Percentiles rank a stretch among this genome's conserved stretches.
These are phyloP conservation scores for Musca vetustissima DNA, from an alignment of 1,140 invertebrate genomes.

Conservation along the genomic window DNA sequence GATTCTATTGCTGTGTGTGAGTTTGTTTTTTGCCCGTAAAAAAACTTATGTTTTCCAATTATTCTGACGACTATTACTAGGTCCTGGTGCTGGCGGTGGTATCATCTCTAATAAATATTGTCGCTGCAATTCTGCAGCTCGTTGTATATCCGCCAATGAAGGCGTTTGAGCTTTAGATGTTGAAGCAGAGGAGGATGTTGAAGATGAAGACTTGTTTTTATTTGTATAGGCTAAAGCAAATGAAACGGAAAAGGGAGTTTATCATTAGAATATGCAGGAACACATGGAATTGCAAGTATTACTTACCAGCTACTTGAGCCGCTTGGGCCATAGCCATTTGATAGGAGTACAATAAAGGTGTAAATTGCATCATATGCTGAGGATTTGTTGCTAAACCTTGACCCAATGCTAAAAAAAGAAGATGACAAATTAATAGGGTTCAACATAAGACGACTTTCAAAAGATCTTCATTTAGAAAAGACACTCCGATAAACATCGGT, in stretches of 20 bases:
- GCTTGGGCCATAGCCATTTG: constrained; percentile 81
- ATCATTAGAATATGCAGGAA: background rate
- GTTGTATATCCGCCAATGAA: constrained; percentile 73
- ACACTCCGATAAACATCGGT: no score
- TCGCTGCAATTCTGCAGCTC: constrained; percentile 85
- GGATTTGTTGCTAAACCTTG: constrained; percentile 59
- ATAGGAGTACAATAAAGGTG: constrained; percentile 82
- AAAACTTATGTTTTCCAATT: constrained; percentile 53
- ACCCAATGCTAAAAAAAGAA: constrained; percentile 39
- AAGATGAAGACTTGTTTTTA: constrained; percentile 38
- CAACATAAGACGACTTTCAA: no score
- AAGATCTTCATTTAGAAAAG: no score
- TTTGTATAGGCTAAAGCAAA: constrained; percentile 42
- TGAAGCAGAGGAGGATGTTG: constrained; percentile 37
- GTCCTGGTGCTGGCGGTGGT: constrained; percentile 64
- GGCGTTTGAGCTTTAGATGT: constrained; percentile 59
- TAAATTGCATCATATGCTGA: constrained; percentile 83
- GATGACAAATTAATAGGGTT: background rate
- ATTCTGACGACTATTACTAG: constrained; percentile 53
- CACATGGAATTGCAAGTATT: background rate
- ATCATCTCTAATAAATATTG: constrained; percentile 97
- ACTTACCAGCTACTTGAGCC: constrained; percentile 63
- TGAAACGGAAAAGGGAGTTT: background rate
- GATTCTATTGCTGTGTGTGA: no score
- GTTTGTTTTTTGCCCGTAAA: background rate